Conservation (phyloP, 2,888 invertebrate species). For the Amiota minor region DNA sequence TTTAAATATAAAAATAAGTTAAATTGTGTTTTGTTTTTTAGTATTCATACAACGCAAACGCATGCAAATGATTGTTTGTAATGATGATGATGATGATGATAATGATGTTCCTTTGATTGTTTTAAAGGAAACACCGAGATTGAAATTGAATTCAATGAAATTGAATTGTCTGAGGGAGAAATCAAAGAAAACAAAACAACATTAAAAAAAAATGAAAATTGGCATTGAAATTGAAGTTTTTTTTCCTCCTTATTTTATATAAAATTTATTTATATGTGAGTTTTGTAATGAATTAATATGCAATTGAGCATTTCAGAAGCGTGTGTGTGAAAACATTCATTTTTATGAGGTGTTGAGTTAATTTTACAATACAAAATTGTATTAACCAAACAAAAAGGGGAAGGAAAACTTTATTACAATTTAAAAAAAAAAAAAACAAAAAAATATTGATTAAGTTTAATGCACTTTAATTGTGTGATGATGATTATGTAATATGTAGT, state of each 20-base stretch:
- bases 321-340: conserved; percentile 60
- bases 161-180: background rate
- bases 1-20: no score
- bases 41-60: conserved; percentile 31
- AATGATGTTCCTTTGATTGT: no score
- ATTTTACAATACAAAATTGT: conserved; percentile 57
- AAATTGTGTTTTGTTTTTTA: no score
- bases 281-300: conserved; percentile 49
- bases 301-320: conserved; percentile 40
- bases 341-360: conserved; percentile 64
- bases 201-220: conserved; percentile 46
- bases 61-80: conserved; percentile 47
- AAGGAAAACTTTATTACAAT: conserved; percentile 28
- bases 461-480: no score
- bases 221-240: conserved; percentile 48
- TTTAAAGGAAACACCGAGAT: no score
- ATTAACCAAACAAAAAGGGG: conserved; percentile 40
- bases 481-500: no score
- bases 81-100: no score
- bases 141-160: no score
- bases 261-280: conserved; percentile 40
- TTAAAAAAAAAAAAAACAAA: conserved; percentile 30
- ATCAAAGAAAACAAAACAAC: background rate
- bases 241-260: background rate
- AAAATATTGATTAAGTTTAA: background rate